Percentiles rank a stretch among this genome's conserved stretches.
phyloP scores from a whole-genome alignment of 1,140 invertebrate species.

The Neelides sp. region DNA sequence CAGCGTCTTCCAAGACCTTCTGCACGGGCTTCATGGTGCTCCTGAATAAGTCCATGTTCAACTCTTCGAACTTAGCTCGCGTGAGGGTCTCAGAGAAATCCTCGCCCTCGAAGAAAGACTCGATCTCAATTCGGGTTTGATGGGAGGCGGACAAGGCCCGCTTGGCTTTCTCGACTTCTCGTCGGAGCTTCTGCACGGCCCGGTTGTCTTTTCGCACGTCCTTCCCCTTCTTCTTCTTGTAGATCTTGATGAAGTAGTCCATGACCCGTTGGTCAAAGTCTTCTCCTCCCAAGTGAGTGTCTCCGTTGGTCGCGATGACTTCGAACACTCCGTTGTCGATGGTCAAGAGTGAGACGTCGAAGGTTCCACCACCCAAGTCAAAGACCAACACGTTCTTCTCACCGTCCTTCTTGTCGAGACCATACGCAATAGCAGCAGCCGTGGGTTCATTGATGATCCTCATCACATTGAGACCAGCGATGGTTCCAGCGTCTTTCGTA shows the following conservation, averaged over 20 bases:
- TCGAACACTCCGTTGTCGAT: conserved; percentile 95
- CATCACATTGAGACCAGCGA: conserved; percentile 76
- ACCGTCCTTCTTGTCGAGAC: conserved; percentile 96
- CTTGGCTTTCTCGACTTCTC: conserved; percentile 97
- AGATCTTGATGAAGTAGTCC: conserved; percentile 96
- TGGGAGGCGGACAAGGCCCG: conserved; percentile 86
- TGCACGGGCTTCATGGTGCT: conserved; percentile 98
- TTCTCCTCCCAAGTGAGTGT: conserved; percentile 96
- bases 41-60: conserved; percentile 71
- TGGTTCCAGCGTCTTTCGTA: conserved; percentile 80
- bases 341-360: conserved; percentile 96
- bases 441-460: conserved; percentile 99
- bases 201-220: conserved; percentile 75
- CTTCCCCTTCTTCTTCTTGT: conserved; percentile 99
- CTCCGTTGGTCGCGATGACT: conserved; percentile 93
- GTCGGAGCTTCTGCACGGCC: conserved; percentile 88
- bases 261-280: conserved; percentile 97
- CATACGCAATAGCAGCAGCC: conserved; percentile 98
- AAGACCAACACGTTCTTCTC: conserved; percentile 99
- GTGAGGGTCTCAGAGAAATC: conserved; percentile 99
- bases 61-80: conserved; percentile 96
- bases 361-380: conserved; percentile 98
- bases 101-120: conserved; percentile 96
- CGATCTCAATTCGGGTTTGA: conserved; percentile 96
- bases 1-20: conserved; percentile 93